Evolutionary conservation across 2,797 vertebrate species (phyloP), one percentile per base, ranked within the genome.

Genomic region (Anolis apletophallus): DNA sequence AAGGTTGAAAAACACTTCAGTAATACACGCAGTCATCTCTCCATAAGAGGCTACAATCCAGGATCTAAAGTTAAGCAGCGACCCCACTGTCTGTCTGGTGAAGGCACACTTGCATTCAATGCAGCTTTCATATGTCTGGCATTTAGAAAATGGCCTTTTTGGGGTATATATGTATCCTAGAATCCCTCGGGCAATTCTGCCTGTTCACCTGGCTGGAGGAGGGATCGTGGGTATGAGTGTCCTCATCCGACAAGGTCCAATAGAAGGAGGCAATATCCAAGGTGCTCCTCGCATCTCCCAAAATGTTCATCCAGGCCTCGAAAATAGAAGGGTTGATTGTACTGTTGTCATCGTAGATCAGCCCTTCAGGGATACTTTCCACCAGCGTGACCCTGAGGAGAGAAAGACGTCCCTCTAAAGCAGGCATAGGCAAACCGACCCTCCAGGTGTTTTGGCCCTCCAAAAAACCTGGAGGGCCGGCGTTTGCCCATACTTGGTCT

Each of bases 181-280:
- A 64, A 64, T n/a, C 16, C 3, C 1, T 19, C 71, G 40, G 61
- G 7, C 21, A 61, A 19, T 11, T 23, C 59, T 40, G 50, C 32
- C 14, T 19, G 13, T 11, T 69, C 55, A 98, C 98, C 97, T 97
- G 97, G 72, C 92, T 1, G 2, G 98, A 98, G 0, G 98, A 96
- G 0, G 97, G 94, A 36, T 98, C 97, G 0, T 94, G 88, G 0
- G 98, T 98, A n/a, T 77, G 34, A 0, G 98, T 98, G 95, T 99
- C 98, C 0, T 93, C 82, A 87, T 99, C 98, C 40, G 96, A 97
- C 87, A 99, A 94, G 2, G 98, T 98, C 98, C 98, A 99, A 52
- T 99, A 99, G 95, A 99, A 99, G 50, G 98, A 98, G n/a, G 98
- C 97, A 5, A 99, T 97, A 95, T 99, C 98, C 50, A 99, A 52